Evolutionary conservation across 2,888 invertebrate species (phyloP).

Genomic region (Nymphalis c-album): DNA sequence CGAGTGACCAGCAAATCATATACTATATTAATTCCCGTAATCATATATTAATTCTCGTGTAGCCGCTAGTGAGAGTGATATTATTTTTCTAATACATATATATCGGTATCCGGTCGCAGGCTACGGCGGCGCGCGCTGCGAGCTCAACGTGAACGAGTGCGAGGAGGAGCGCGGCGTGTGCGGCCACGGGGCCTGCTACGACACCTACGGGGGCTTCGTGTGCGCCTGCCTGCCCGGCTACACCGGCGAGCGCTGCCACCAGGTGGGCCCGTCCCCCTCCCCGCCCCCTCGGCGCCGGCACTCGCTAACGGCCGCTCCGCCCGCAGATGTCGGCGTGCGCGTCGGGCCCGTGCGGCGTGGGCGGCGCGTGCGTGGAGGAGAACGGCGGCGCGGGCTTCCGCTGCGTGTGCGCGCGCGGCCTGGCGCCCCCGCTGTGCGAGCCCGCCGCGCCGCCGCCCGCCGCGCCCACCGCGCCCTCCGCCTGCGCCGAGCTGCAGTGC

Average conservation of each 20-base stretch:
- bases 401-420: constrained; percentile 87
- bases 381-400: constrained; percentile 68
- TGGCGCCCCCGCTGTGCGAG: constrained; percentile 66
- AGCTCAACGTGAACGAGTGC: constrained; percentile 91
- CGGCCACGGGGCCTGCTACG: constrained; percentile 89
- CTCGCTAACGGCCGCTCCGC: constrained; percentile 63
- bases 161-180: constrained; percentile 79
- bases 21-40: no score
- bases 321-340: constrained; percentile 82
- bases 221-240: constrained; percentile 91
- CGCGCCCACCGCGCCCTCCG: constrained; percentile 55
- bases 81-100: neutral
- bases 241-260: constrained; percentile 89
- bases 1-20: no score
- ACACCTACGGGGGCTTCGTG: constrained; percentile 89
- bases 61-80: no score
- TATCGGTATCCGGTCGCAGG: constrained; percentile 61
- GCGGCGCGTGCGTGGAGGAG: constrained; percentile 86
- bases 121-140: constrained; percentile 87
- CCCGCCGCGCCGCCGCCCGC: constrained; percentile 59
- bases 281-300: constrained; percentile 88
- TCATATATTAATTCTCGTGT: no score
- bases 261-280: constrained; percentile 74
- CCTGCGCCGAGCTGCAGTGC: constrained; percentile 61
- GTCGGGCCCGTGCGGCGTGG: constrained; percentile 87